phyloP scores from a whole-genome alignment of 2,888 invertebrate genomes.

The Gymnosoma rotundatum region DNA sequence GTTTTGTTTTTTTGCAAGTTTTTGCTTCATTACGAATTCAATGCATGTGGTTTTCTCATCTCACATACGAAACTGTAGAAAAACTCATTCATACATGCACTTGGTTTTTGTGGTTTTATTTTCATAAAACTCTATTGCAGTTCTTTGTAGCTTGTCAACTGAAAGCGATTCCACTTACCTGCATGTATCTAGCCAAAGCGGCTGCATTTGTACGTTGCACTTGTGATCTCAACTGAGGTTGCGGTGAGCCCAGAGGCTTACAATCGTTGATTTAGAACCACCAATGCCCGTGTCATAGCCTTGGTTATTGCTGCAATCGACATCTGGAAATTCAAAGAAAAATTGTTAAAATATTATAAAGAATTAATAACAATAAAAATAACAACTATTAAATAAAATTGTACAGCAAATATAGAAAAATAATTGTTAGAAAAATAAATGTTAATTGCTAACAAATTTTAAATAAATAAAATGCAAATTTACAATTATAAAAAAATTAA shows the following conservation, averaged over 20 bases:
- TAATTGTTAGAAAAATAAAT: not conserved
- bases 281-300: conserved; percentile 83
- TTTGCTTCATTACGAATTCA: conserved; percentile 45
- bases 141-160: not conserved
- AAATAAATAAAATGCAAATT: conserved; percentile 34
- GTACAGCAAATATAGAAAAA: not conserved
- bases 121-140: conserved; percentile 29
- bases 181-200: conserved; percentile 87
- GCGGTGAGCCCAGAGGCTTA: conserved; percentile 83
- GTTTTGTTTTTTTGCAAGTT: not conserved
- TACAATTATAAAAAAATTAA: conserved; percentile 15
- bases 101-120: not conserved
- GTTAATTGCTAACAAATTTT: conserved; percentile 60
- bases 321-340: conserved; percentile 74
- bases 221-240: conserved; percentile 84
- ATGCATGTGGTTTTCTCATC: conserved; percentile 46
- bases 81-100: conserved; percentile 27
- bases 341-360: conserved; percentile 8
- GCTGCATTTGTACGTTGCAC: conserved; percentile 84
- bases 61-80: conserved; percentile 8
- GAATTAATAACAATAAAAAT: conserved; percentile 39
- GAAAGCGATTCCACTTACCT: conserved; percentile 67
- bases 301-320: conserved; percentile 81
- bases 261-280: conserved; percentile 82
- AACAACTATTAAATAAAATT: conserved; percentile 45